These are phyloP conservation scores for Mesocentrotus franciscanus DNA, from an alignment of 53 echinoderm and acorn worm species.

Conservation along the genomic window DNA sequence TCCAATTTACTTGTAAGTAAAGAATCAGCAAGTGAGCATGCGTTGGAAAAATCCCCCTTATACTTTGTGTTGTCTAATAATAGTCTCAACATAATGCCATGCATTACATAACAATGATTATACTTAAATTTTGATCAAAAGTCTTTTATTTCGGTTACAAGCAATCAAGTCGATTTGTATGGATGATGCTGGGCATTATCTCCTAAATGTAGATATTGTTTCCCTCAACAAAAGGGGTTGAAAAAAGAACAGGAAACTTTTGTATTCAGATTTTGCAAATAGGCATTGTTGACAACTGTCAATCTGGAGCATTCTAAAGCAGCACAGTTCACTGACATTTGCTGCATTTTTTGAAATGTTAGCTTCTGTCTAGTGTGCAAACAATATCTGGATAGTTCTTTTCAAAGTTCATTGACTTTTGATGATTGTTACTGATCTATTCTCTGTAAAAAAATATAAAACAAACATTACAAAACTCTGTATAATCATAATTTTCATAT, in stretches of 20 bases:
- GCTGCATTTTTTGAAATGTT: neutral
- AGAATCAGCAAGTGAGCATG: neutral
- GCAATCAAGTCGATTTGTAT: neutral
- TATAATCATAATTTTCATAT: too few species aligned
- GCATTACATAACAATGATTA: neutral
- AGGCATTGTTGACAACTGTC: neutral
- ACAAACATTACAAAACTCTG: too few species aligned
- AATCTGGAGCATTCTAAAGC: neutral
- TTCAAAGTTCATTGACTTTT: too few species aligned
- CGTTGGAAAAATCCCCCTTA: neutral
- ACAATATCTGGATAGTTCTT: too few species aligned
- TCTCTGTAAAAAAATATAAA: too few species aligned
- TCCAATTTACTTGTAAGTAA: neutral
- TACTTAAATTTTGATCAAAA: neutral
- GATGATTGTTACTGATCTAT: too few species aligned
- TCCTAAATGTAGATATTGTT: constrained; percentile 5
- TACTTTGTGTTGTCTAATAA: neutral
- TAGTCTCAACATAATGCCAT: neutral
- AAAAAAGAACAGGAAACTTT: neutral
- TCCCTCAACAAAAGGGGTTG: neutral
- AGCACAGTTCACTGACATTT: constrained; percentile 3
- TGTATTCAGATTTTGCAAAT: neutral
- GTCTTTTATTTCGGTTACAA: neutral
- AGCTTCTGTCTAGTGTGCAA: too few species aligned
- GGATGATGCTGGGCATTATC: neutral